These are phyloP conservation scores for Camponotus vicinus DNA, from an alignment of 1,140 invertebrate genomes.

Conservation along the genomic window DNA sequence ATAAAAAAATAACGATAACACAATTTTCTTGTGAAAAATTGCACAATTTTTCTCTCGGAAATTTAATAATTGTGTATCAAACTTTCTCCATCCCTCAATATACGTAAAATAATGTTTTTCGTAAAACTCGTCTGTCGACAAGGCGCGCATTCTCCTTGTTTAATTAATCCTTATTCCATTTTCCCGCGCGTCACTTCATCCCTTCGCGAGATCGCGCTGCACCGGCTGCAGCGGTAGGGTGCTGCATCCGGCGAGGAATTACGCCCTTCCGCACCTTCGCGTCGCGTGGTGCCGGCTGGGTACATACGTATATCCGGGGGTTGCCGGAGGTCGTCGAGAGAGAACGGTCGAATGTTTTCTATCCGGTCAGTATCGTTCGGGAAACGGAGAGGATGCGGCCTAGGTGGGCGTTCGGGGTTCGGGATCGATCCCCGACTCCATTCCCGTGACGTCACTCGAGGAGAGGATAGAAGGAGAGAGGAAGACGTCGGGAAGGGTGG, in stretches of 20 bases:
- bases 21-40: neutral
- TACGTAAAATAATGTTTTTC: neutral
- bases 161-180: slow-evolving; percentile 9
- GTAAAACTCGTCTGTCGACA: neutral
- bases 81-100: neutral
- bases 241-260: slow-evolving; percentile 36
- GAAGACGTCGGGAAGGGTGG: slow-evolving; percentile 27
- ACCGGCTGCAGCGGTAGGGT: neutral
- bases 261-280: slow-evolving; percentile 42
- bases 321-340: slow-evolving; percentile 28
- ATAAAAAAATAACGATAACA: neutral
- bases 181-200: slow-evolving; percentile 39
- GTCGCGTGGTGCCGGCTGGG: neutral
- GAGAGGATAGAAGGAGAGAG: slow-evolving; percentile 49
- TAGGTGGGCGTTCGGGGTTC: slow-evolving; percentile 63
- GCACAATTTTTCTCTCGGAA: neutral
- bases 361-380: slow-evolving; percentile 55
- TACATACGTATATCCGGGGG: slow-evolving; percentile 35
- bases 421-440: slow-evolving; percentile 74
- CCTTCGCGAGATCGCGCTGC: slow-evolving; percentile 24
- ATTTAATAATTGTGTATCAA: neutral
- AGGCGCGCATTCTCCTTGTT: neutral
- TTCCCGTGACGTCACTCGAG: slow-evolving; percentile 74
- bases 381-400: slow-evolving; percentile 42
- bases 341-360: slow-evolving; percentile 70